phyloP scores from a whole-genome alignment of 2,797 vertebrate species.

The Huso huso region DNA sequence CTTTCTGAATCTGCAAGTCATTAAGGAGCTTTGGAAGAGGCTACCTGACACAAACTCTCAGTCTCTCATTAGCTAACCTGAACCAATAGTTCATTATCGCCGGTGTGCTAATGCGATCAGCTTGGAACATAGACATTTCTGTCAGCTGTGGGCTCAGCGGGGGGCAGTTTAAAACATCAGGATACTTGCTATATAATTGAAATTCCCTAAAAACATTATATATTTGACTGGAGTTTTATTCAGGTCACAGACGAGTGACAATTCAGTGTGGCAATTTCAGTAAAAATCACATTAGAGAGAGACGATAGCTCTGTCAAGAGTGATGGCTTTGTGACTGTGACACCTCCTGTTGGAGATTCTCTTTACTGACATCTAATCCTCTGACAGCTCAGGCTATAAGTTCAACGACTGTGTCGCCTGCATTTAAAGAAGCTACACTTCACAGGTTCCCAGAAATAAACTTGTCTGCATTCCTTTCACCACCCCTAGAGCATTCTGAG shows the following conservation, averaged over 20 bases:
- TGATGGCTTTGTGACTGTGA: slow-evolving; percentile 16
- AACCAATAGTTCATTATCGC: no score
- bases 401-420: not conserved
- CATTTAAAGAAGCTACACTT: slow-evolving; percentile 1
- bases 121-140: no score
- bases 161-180: no score
- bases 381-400: slow-evolving; percentile 10
- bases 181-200: no score
- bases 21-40: no score
- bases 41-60: no score
- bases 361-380: slow-evolving; percentile 9
- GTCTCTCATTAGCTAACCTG: no score
- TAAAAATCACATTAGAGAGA: slow-evolving; percentile 17
- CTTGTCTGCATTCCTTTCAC: not conserved
- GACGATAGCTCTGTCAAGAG: slow-evolving; percentile 27
- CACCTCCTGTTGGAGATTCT: slow-evolving; percentile 17
- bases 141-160: no score
- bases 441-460: slow-evolving; percentile 7
- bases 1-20: no score
- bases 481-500: not conserved
- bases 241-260: slow-evolving; percentile 9
- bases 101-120: no score
- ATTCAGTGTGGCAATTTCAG: slow-evolving; percentile 7
- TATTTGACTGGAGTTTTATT: slow-evolving; percentile 12
- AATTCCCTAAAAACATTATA: not conserved